These are phyloP conservation scores for Idaea aversata DNA, from an alignment of 2,888 invertebrate genomes.

Conservation along the genomic window DNA sequence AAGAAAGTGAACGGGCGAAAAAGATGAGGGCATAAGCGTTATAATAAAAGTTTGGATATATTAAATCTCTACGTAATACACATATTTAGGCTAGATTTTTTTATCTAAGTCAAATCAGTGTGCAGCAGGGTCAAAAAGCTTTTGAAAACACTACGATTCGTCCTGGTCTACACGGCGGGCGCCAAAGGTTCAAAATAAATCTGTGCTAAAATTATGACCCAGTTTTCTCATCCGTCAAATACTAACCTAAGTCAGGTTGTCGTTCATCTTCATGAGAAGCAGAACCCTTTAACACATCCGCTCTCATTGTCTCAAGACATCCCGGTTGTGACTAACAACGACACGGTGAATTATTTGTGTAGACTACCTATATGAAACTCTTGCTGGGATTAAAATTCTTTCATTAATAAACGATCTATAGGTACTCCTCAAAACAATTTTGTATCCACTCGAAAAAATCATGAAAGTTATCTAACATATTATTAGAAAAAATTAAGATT, in stretches of 20 bases:
- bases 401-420: not conserved
- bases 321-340: slow-evolving; percentile 43
- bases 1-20: too few relatives aligned
- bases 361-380: not conserved
- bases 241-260: slow-evolving; percentile 13
- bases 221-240: not conserved
- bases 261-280: slow-evolving; percentile 57
- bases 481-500: too few relatives aligned
- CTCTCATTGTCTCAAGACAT: slow-evolving; percentile 64
- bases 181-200: not conserved
- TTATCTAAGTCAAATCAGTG: too few relatives aligned
- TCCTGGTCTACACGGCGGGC: not conserved
- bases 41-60: too few relatives aligned
- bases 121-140: too few relatives aligned
- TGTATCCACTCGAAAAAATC: too few relatives aligned
- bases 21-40: too few relatives aligned
- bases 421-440: not conserved
- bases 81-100: too few relatives aligned
- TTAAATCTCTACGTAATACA: too few relatives aligned
- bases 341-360: slow-evolving; percentile 2
- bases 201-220: not conserved
- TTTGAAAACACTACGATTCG: not conserved
- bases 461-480: too few relatives aligned
- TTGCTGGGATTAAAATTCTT: not conserved
- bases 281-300: slow-evolving; percentile 59